Percentiles rank a stretch among this genome's conserved stretches.
Conservation (phyloP, 2,113 vertebrate genomes). For the Podarcis raffonei region DNA sequence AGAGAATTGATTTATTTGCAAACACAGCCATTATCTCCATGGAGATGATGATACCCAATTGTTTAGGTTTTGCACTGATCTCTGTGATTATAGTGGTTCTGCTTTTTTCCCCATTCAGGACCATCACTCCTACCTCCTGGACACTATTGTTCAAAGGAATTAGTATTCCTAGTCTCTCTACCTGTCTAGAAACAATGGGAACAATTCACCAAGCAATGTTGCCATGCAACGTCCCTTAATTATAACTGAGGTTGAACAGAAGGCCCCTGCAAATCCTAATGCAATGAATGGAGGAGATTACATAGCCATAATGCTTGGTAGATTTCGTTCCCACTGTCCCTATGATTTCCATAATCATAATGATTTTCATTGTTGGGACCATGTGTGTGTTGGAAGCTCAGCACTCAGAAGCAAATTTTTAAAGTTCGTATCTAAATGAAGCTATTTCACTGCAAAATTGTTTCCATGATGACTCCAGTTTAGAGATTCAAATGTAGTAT, state of each 20-base stretch:
- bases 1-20: constrained; percentile 45
- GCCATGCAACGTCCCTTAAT: neutral
- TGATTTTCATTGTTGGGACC: neutral
- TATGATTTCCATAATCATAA: neutral
- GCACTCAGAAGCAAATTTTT: neutral
- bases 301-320: neutral
- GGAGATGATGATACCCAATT: constrained; percentile 25
- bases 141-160: constrained; percentile 30
- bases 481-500: neutral
- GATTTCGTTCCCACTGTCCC: neutral
- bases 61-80: constrained; percentile 28
- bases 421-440: neutral
- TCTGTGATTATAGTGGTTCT: constrained; percentile 26
- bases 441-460: neutral
- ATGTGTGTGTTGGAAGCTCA: neutral
- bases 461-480: neutral
- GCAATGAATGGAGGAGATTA: neutral
- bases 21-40: constrained; percentile 31
- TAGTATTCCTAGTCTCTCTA: constrained; percentile 10
- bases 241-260: neutral
- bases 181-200: constrained; percentile 6
- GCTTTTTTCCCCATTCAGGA: neutral
- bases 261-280: neutral
- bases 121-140: neutral
- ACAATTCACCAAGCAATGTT: neutral